Percentiles rank a stretch among this genome's conserved stretches.
Evolutionary conservation across 2,113 vertebrate genomes (phyloP).

Genomic region (Beaufortia kweichowensis): DNA sequence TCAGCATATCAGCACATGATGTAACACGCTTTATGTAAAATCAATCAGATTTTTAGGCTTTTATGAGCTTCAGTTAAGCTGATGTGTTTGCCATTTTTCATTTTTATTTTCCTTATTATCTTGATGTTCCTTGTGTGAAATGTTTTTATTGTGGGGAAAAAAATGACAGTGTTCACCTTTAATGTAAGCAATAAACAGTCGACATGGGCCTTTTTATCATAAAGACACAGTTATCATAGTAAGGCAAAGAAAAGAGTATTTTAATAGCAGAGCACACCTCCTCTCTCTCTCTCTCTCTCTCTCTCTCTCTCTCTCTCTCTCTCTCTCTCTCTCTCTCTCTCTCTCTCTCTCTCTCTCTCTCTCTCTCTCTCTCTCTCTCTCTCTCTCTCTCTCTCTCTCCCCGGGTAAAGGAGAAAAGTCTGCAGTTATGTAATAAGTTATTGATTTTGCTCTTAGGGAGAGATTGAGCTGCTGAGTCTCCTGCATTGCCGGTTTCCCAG

Average conservation of each 20-base stretch:
- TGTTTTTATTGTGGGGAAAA: too few relatives aligned
- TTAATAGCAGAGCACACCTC: slow-evolving; percentile 6
- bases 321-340: not conserved
- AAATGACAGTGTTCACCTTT: too few relatives aligned
- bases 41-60: too few relatives aligned
- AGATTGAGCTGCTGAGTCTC: slow-evolving; percentile 68
- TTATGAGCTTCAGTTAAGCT: too few relatives aligned
- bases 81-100: too few relatives aligned
- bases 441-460: slow-evolving; percentile 74
- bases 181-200: not conserved
- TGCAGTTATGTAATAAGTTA: slow-evolving; percentile 76
- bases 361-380: not conserved
- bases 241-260: not conserved
- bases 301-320: not conserved
- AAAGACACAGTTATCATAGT: too few relatives aligned
- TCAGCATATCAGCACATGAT: too few relatives aligned
- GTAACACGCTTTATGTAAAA: too few relatives aligned
- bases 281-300: not conserved
- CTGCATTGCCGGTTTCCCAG: slow-evolving; percentile 58
- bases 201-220: too few relatives aligned
- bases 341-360: not conserved
- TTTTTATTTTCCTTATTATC: too few relatives aligned
- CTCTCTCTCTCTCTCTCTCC: not conserved
- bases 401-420: slow-evolving; percentile 54
- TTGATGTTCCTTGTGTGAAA: too few relatives aligned